phyloP scores from a whole-genome alignment of 2,797 vertebrate species.

The Cygnus olor region DNA sequence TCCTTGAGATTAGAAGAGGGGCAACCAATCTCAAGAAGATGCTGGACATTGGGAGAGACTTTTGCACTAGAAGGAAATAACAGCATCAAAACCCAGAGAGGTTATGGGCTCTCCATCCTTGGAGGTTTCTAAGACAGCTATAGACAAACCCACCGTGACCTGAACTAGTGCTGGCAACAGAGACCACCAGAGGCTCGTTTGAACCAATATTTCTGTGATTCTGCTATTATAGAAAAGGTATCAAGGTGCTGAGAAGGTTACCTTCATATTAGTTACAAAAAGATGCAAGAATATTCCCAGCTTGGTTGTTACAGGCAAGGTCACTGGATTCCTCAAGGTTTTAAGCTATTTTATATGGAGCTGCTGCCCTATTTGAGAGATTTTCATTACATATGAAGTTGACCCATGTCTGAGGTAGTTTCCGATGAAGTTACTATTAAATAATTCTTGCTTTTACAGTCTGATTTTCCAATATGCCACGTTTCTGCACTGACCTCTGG shows the following conservation, averaged over 20 bases:
- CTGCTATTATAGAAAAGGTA: background rate
- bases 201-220: background rate
- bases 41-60: background rate
- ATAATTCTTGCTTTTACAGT: slow-evolving; percentile 20
- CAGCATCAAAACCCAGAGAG: background rate
- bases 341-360: background rate
- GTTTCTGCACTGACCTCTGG: slow-evolving; percentile 30
- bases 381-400: background rate
- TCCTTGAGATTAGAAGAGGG: background rate
- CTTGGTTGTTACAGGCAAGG: background rate
- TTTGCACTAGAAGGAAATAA: background rate
- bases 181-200: background rate
- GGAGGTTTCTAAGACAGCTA: background rate
- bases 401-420: background rate
- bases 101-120: background rate
- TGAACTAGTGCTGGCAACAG: background rate
- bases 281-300: background rate
- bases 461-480: slow-evolving; percentile 24
- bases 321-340: background rate
- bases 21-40: background rate
- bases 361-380: background rate
- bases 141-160: background rate
- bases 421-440: background rate
- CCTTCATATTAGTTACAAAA: background rate
- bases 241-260: background rate